A percentile compares a stretch with the other conserved stretches of the same genome.
phyloP scores from a whole-genome alignment of 2,113 vertebrate species.

The Ahaetulla prasina region DNA sequence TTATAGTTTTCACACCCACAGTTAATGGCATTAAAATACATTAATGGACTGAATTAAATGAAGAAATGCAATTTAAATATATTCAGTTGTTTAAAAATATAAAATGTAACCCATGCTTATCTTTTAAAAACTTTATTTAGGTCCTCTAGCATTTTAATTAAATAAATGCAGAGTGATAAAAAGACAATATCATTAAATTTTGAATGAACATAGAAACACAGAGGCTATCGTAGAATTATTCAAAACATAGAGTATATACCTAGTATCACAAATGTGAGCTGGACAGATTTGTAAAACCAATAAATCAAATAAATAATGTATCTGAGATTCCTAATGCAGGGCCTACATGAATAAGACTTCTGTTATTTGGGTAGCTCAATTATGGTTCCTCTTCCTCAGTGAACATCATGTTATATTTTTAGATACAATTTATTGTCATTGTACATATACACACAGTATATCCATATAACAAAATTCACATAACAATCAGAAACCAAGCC shows the following conservation, averaged over 20 bases:
- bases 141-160: not conserved
- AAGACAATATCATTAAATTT: not conserved
- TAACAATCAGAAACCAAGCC: no score
- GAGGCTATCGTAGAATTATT: not conserved
- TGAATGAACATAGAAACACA: not conserved
- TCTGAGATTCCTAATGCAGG: not conserved
- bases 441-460: no score
- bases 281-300: not conserved
- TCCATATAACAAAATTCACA: no score
- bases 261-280: not conserved
- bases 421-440: no score
- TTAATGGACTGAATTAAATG: not conserved
- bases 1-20: slow-evolving; percentile 10
- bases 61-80: slow-evolving; percentile 2
- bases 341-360: not conserved
- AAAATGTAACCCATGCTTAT: not conserved
- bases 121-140: not conserved
- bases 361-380: not conserved
- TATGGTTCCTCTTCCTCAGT: not conserved
- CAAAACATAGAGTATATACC: not conserved
- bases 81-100: not conserved
- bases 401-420: not conserved
- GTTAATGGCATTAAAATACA: not conserved
- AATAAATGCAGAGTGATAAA: not conserved
- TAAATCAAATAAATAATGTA: not conserved